phyloP scores from a whole-genome alignment of 2,888 invertebrate species.

The Coremacera marginata region DNA sequence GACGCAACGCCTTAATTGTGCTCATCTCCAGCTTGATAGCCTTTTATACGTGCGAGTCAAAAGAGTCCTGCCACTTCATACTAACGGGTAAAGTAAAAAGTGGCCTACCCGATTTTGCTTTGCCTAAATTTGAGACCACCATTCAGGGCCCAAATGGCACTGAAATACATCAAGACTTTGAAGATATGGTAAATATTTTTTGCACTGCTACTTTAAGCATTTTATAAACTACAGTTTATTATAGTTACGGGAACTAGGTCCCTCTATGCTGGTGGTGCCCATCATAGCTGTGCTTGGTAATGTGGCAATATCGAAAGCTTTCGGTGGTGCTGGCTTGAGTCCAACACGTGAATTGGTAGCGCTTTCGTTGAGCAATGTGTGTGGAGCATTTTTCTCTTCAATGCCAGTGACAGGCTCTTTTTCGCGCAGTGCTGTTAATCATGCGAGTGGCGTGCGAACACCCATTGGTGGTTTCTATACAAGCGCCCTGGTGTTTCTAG shows the following conservation, averaged over 20 bases:
- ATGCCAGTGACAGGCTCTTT: slow-evolving; percentile 94
- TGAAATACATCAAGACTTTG: slow-evolving; percentile 56
- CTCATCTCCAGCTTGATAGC: slow-evolving; percentile 75
- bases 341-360: slow-evolving; percentile 92
- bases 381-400: slow-evolving; percentile 89
- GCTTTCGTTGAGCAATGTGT: slow-evolving; percentile 84
- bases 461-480: slow-evolving; percentile 89
- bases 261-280: slow-evolving; percentile 87
- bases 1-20: slow-evolving; percentile 87
- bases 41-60: slow-evolving; percentile 71
- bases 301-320: slow-evolving; percentile 96
- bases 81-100: slow-evolving; percentile 78
- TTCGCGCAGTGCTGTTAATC: slow-evolving; percentile 92
- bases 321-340: slow-evolving; percentile 85
- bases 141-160: slow-evolving; percentile 60
- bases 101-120: slow-evolving; percentile 78
- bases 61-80: slow-evolving; percentile 73
- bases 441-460: slow-evolving; percentile 93
- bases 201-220: no score
- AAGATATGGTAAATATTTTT: slow-evolving; percentile 64
- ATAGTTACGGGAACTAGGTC: slow-evolving; percentile 82
- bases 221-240: no score
- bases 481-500: slow-evolving; percentile 83
- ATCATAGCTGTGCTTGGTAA: slow-evolving; percentile 92
- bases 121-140: slow-evolving; percentile 80